These are phyloP conservation scores for Drosophila phalerata DNA, from an alignment of 2,888 invertebrate genomes.

Conservation along the genomic window DNA sequence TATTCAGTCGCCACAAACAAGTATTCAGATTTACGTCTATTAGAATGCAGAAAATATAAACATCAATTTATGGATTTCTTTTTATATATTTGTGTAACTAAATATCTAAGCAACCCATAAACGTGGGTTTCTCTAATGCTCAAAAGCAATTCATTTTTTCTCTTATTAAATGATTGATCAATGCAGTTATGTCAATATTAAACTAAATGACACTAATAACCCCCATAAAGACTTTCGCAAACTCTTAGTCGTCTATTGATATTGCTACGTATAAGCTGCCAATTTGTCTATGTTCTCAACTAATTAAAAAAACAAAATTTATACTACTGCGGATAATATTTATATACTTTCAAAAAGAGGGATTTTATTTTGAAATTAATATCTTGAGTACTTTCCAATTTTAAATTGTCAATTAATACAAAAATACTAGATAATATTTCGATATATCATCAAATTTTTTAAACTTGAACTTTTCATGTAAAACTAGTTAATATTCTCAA, in stretches of 20 bases:
- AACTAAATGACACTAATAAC: constrained; percentile 42
- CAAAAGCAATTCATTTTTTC: constrained; percentile 8
- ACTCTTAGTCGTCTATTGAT: no score
- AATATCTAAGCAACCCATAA: constrained; percentile 15
- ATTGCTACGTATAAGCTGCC: background rate
- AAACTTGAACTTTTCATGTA: no score
- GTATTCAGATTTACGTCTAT: constrained; percentile 58
- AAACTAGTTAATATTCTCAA: no score
- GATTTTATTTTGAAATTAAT: no score
- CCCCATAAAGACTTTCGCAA: constrained; percentile 26
- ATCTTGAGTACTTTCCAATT: no score
- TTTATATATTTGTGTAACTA: constrained; percentile 31
- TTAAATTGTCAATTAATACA: no score
- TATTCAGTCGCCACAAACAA: constrained; percentile 14
- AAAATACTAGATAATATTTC: no score
- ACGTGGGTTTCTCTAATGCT: constrained; percentile 46
- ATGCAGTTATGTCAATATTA: constrained; percentile 27
- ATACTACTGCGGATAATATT: no score
- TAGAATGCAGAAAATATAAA: constrained; percentile 37
- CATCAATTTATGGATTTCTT: constrained; percentile 30
- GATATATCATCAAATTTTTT: no score
- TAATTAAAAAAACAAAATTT: no score
- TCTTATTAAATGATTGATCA: constrained; percentile 49
- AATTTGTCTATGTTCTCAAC: background rate
- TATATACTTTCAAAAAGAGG: no score